These are phyloP conservation scores for Drosophila atroscutellata DNA, from an alignment of 2,888 invertebrate species.

Conservation along the genomic window DNA sequence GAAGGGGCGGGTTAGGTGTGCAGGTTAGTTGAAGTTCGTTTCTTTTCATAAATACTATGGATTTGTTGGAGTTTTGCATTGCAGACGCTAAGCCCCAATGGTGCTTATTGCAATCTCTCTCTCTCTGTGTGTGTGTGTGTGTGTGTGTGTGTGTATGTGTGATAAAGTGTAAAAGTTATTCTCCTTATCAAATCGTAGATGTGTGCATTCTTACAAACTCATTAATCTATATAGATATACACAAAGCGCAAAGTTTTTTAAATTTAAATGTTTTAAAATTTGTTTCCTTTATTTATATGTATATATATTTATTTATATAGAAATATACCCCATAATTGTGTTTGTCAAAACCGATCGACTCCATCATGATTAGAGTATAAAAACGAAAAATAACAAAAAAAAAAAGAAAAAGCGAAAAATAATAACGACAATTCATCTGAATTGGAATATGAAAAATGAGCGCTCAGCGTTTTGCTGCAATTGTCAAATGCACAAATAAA, in stretches of 20 bases:
- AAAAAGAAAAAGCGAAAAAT: constrained; percentile 11
- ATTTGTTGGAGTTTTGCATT: constrained; percentile 55
- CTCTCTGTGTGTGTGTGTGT: not conserved
- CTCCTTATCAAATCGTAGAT: constrained; percentile 23
- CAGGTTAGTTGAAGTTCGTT: constrained; percentile 47
- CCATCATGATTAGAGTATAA: constrained; percentile 18
- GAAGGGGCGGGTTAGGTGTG: not conserved
- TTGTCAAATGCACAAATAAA: constrained; percentile 77
- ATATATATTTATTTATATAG: not conserved
- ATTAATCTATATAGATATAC: not conserved
- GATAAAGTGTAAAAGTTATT: constrained; percentile 2
- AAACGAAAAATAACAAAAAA: constrained; percentile 1
- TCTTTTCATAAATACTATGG: constrained; percentile 41
- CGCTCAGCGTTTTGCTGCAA: constrained; percentile 69
- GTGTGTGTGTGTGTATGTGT: not conserved
- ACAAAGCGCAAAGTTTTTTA: not conserved
- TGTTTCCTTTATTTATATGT: not conserved
- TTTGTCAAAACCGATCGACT: not conserved
- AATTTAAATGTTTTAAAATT: no score
- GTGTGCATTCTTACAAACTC: constrained; percentile 26
- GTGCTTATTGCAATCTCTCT: constrained; percentile 26
- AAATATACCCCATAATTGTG: not conserved
- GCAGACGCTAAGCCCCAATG: constrained; percentile 43
- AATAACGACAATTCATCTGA: constrained; percentile 59
- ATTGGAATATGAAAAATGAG: constrained; percentile 76